Conservation (phyloP, 2,113 vertebrate species). For the Indicator maculatus region DNA sequence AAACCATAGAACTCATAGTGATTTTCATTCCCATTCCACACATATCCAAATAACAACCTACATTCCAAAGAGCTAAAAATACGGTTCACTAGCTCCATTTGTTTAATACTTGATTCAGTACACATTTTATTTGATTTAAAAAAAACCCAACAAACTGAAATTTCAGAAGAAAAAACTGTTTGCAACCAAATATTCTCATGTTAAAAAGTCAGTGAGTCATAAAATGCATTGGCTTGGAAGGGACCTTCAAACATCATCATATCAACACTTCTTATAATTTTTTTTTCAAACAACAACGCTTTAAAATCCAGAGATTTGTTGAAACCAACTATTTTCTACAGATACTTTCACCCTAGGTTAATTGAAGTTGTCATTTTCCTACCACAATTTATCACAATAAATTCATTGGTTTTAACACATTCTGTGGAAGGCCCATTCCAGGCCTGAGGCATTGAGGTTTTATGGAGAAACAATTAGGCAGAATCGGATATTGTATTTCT, state of each 20-base stretch:
- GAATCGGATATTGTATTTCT: neutral
- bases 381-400: too few relatives aligned
- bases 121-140: rapidly evolving
- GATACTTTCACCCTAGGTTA: neutral
- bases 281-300: neutral
- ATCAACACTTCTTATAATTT: neutral
- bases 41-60: neutral
- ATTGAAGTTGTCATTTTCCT: neutral
- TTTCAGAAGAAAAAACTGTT: neutral
- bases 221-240: too few relatives aligned
- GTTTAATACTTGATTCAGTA: neutral
- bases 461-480: neutral
- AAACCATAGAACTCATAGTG: rapidly evolving
- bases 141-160: neutral
- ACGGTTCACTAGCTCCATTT: neutral
- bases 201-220: neutral
- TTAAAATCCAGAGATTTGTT: neutral
- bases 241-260: neutral
- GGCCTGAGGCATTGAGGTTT: neutral
- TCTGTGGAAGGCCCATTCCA: neutral
- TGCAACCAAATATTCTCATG: neutral
- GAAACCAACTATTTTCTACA: neutral
- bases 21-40: neutral
- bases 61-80: neutral
- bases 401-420: too few relatives aligned